Percentiles rank a stretch among this genome's conserved stretches.
phyloP scores from a whole-genome alignment of 2,888 invertebrate genomes.

The Sminthurinus aureus region DNA sequence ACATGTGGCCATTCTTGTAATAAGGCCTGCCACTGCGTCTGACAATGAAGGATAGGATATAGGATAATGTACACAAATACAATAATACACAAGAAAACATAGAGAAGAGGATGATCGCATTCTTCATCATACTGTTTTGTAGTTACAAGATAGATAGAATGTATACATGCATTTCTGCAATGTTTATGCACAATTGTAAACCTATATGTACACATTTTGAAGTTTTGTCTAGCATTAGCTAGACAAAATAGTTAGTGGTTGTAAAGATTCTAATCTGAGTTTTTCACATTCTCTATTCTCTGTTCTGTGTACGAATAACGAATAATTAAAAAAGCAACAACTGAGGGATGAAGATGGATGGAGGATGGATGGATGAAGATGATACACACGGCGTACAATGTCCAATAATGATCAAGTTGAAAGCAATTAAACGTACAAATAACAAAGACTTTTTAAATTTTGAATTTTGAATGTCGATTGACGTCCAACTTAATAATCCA shows the following conservation, averaged over 20 bases:
- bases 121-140: not conserved
- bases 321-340: too few species aligned
- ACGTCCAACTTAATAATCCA: slow-evolving; percentile 22
- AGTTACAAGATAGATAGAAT: too few species aligned
- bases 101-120: not conserved
- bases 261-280: not conserved
- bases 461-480: slow-evolving; percentile 5
- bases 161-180: not conserved
- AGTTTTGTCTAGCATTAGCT: not conserved
- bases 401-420: not conserved
- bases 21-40: not conserved
- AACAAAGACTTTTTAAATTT: not conserved
- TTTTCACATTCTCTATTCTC: not conserved
- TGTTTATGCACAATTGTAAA: not conserved
- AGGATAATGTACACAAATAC: not conserved
- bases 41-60: slow-evolving; percentile 14
- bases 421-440: slow-evolving; percentile 28
- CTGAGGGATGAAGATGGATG: too few species aligned
- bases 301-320: too few species aligned
- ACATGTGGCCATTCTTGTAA: slow-evolving; percentile 17
- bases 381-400: not conserved
- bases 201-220: too few species aligned
- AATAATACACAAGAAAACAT: too few species aligned
- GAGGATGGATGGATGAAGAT: too few species aligned
- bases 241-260: not conserved